phyloP scores from a whole-genome alignment of 2,113 vertebrate species.

The Tragelaphus scriptus region DNA sequence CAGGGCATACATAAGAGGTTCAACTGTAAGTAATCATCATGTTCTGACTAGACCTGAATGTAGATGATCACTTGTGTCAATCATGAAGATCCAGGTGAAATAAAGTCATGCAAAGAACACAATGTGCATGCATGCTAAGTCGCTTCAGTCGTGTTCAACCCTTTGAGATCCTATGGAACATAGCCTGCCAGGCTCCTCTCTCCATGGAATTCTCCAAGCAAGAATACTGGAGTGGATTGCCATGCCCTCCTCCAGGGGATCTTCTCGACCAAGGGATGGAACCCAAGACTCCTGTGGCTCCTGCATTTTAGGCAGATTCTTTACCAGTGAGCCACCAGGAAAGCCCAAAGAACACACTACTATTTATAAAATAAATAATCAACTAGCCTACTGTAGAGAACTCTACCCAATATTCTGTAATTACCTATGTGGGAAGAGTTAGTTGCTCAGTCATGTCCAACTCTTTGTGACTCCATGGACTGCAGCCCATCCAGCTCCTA shows the following conservation, averaged over 20 bases:
- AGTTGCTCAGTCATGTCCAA: neutral
- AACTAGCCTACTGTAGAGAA: neutral
- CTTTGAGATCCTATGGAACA: neutral
- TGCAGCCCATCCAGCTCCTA: neutral
- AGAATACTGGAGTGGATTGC: neutral
- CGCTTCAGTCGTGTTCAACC: fast-evolving
- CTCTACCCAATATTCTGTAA: neutral
- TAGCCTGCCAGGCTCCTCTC: neutral
- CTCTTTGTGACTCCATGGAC: neutral
- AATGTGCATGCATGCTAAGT: neutral
- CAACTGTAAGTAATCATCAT: neutral
- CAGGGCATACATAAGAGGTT: neutral
- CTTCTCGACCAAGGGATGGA: fast-evolving
- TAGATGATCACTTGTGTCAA: neutral
- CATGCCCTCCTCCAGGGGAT: neutral
- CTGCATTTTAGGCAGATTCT: neutral
- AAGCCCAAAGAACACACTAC: neutral
- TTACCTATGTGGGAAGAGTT: neutral
- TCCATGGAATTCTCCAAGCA: neutral
- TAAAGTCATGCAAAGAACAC: too few relatives aligned
- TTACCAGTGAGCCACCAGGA: neutral
- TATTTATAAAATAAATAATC: neutral
- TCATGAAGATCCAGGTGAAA: neutral
- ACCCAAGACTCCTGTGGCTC: neutral
- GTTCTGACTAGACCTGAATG: neutral